Base-by-base conservation (phyloP, 2,797 vertebrate genomes). In the Lepus oiostolus region DNA sequence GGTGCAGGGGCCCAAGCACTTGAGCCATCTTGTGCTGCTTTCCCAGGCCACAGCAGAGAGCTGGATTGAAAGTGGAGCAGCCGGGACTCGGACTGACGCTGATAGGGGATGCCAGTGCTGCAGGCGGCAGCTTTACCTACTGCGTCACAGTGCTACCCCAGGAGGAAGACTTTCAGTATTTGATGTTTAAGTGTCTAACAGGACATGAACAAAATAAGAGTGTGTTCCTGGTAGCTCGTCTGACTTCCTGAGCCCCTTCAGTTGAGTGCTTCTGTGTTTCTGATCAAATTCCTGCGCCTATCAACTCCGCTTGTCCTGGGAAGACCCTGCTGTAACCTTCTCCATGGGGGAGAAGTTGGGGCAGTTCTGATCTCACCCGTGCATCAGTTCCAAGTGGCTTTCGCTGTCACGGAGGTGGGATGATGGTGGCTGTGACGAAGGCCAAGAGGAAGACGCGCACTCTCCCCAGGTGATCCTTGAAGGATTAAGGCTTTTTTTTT, bases 351-450 rank as follows among this genome's bases (percentile, higher is more conserved):
- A 90, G 35, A 91, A n/a, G 60, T 7, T 35, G 42, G 71, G 26
- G 42, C 5, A 54, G 21, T 63, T 92, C 47, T 68, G 28, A 58
- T 67, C 30, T 81, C 83, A 79, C 13, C 63, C 32, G 62, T 81
- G 30, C 63, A 47, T 47, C 54, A 87, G 7, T 42, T 62, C 38
- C 68, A 42, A 65, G 6, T 47, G 52, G 32, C n/a, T 93, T 91
- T 93, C 77, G 94, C 95, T 90, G 28, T 96, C 98, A 32, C 96
- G 99, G 99, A 90, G 98, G 99, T 87, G 99, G 99, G 47, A 98
- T 98, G 96, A 99, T 98, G 0, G 98, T 99, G 65, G 98, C 99
- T 77, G 98, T 99, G 96, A 99, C 99, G 97, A 99, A 95, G 98
- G 99, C 99, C 58, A 98, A 96, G 79, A 99, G 98, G 9, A 99